Percentiles rank a stretch among this genome's conserved stretches.
Evolutionary conservation across 2,797 vertebrate species (phyloP).

Genomic region (Syncerus caffer): DNA sequence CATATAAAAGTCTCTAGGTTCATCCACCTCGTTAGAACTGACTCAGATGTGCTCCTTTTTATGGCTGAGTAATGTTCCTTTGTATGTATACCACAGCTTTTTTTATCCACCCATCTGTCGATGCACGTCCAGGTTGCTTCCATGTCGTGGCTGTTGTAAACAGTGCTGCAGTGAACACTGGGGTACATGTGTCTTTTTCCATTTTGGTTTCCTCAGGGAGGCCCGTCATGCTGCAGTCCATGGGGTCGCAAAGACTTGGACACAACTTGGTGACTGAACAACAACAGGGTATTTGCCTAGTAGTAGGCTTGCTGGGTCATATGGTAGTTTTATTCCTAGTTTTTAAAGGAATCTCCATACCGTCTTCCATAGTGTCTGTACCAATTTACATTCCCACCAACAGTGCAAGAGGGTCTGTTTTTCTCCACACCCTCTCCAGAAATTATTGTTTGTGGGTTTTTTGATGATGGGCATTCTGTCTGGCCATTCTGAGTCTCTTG

Average conservation of each 20-base stretch:
- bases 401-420: not conserved
- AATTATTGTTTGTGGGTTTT: not conserved
- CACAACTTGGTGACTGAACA: not conserved
- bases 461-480: not conserved
- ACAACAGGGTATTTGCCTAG: not conserved
- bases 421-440: not conserved
- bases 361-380: not conserved
- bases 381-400: not conserved
- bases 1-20: not conserved
- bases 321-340: not conserved
- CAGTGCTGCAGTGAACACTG: rapidly evolving
- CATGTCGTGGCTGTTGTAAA: not conserved
- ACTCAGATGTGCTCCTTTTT: not conserved
- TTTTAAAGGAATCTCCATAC: not conserved
- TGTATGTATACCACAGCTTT: not conserved
- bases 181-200: not conserved
- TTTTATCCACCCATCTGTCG: rapidly evolving
- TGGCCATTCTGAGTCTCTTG: not conserved
- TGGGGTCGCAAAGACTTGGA: not conserved
- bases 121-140: not conserved
- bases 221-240: not conserved
- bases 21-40: not conserved
- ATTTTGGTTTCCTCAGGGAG: not conserved
- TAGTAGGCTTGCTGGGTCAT: not conserved
- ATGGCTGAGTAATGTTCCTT: not conserved